These are phyloP conservation scores for Dendrolimus punctatus DNA, from an alignment of 1,140 invertebrate genomes.

Conservation along the genomic window DNA sequence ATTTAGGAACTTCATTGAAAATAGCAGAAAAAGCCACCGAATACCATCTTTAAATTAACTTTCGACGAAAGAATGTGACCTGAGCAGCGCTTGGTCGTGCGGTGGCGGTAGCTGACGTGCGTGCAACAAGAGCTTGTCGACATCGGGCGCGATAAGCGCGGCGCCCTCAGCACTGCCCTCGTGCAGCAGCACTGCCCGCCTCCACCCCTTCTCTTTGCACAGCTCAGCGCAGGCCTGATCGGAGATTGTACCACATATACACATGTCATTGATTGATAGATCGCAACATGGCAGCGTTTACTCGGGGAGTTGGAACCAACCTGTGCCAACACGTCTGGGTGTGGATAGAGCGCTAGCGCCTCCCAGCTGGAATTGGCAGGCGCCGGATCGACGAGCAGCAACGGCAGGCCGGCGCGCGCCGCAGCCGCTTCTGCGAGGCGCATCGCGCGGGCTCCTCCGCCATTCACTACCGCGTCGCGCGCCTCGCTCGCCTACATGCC, in stretches of 20 bases:
- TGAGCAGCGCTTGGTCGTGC: constrained; percentile 36
- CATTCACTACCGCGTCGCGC: constrained; percentile 14
- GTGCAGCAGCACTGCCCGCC: constrained; percentile 43
- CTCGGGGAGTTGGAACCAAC: constrained; percentile 10
- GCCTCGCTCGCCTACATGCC: constrained; percentile 2
- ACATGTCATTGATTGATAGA: neutral
- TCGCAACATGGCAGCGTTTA: constrained; percentile 4
- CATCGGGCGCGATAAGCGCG: constrained; percentile 27
- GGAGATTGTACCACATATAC: neutral
- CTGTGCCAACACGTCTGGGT: constrained; percentile 28
- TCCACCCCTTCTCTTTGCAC: constrained; percentile 44
- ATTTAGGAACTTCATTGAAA: too few relatives aligned
- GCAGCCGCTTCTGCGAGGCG: constrained; percentile 30
- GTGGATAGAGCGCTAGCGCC: constrained; percentile 35
- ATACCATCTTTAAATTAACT: too few relatives aligned
- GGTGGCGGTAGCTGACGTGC: constrained; percentile 36
- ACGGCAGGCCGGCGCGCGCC: constrained; percentile 37
- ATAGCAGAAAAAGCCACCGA: too few relatives aligned
- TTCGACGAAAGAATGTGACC: constrained; percentile 12
- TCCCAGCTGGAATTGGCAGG: constrained; percentile 17
- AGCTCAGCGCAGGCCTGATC: constrained; percentile 34
- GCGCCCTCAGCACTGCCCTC: constrained; percentile 34
- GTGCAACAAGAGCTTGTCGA: constrained; percentile 22
- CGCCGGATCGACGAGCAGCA: constrained; percentile 25
- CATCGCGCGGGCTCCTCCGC: constrained; percentile 16